These are phyloP conservation scores for Siniperca chuatsi DNA, from an alignment of 2,113 vertebrate species.

Conservation along the genomic window DNA sequence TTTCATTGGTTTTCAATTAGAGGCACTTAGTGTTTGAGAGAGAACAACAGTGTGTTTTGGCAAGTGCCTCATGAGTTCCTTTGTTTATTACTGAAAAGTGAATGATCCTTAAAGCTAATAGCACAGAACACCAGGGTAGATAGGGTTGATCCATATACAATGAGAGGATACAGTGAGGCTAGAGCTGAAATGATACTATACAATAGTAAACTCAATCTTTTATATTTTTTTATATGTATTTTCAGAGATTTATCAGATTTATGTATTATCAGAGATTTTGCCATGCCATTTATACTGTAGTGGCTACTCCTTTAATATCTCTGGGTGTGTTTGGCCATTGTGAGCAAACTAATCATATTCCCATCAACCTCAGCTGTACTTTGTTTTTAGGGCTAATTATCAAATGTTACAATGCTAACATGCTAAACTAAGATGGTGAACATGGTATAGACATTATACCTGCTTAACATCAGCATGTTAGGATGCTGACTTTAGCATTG, in stretches of 20 bases:
- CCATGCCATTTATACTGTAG: background rate
- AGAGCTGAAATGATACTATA: background rate
- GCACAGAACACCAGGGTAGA: background rate
- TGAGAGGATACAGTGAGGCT: background rate
- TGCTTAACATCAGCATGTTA: background rate
- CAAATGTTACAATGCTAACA: background rate
- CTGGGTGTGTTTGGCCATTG: background rate
- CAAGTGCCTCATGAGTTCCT: background rate
- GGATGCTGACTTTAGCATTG: background rate
- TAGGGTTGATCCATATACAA: too few species aligned
- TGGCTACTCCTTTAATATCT: background rate
- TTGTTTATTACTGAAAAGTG: background rate
- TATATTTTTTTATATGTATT: too few species aligned
- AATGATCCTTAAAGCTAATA: background rate
- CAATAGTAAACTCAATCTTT: background rate
- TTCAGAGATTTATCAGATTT: too few species aligned
- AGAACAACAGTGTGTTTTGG: background rate
- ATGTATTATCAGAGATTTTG: too few species aligned
- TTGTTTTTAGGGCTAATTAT: background rate
- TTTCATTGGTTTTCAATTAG: conserved; percentile 42
- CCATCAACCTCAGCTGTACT: background rate
- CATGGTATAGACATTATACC: background rate
- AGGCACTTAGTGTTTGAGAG: background rate
- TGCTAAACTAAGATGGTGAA: background rate
- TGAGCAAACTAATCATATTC: background rate